Evolutionary conservation across 2,113 vertebrate genomes (phyloP), one percentile per base, ranked within the genome.

Genomic region (Dromiciops gliroides): DNA sequence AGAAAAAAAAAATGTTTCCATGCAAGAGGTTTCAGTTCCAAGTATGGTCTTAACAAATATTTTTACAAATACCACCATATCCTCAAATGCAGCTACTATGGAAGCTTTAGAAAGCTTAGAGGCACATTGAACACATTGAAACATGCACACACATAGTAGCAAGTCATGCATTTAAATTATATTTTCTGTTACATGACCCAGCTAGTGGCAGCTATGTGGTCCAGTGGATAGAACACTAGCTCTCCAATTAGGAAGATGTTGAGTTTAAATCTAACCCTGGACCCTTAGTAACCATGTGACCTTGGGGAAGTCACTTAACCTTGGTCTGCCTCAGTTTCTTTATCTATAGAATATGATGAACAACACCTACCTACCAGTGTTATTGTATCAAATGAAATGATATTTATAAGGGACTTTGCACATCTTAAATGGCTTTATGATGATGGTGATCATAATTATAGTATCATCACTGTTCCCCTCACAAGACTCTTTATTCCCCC

Each of bases 1-100:
- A 97, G 97, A 90, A 90, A 5, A 94, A 95, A 94, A 92, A 93
- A 97, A 56, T 95, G 96, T 97, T 98, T 98, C 97, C 96, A 92
- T 93, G 75, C 95, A 14, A 0, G 89, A 95, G 89, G 95, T 95
- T 93, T 98, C 94, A 98, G 96, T 92, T 97, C 96, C 97, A 97
- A 97, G 94, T 97, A 95, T 50, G 96, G 97, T 93, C 98, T 98
- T 97, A 97, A 97, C 92, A 96, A 98, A 94, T 93, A 95, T 97
- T 97, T 98, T 94, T 95, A 97, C 91, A 96, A 97, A 95, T 96
- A 97, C 96, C 91, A 95, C 91, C 89, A 95, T 95, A 94, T 94
- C 93, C 22, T 89, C 96, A 94, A 89, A 92, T 0, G 0, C 93
- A 97, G 96, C 97, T 98, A 95, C 83, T 51, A 2, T 48, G 95